These are phyloP conservation scores for Onchidella celtica DNA, from an alignment of 2,888 invertebrate species.

Conservation along the genomic window DNA sequence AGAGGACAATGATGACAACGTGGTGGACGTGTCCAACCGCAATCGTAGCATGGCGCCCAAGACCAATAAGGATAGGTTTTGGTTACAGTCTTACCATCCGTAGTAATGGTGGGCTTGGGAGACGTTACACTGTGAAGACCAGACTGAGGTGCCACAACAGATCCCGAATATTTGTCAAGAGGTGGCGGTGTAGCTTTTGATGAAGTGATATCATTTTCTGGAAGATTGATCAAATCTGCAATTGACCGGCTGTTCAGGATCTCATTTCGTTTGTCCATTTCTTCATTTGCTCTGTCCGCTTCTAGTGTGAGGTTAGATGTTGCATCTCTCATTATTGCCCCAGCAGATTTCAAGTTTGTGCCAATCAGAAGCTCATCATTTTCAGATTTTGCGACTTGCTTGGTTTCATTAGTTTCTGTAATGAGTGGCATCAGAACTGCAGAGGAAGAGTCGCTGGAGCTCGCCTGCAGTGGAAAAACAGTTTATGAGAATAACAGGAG, in stretches of 20 bases:
- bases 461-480: not conserved
- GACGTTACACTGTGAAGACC: not conserved
- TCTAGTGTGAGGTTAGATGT: not conserved
- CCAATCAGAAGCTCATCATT: not conserved
- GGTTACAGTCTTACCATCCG: slow-evolving; percentile 35
- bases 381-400: not conserved
- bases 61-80: slow-evolving; percentile 75
- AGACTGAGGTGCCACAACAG: no score
- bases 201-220: not conserved
- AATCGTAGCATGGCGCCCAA: slow-evolving; percentile 74
- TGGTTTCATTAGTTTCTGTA: not conserved
- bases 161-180: not conserved
- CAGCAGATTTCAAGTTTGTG: not conserved
- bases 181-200: not conserved
- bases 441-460: not conserved
- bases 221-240: slow-evolving; percentile 14
- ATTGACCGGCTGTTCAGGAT: slow-evolving; percentile 33
- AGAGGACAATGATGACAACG: slow-evolving; percentile 76
- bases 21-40: slow-evolving; percentile 71
- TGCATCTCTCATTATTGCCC: not conserved
- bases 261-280: slow-evolving; percentile 34
- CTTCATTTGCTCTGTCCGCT: slow-evolving; percentile 26
- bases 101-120: slow-evolving; percentile 29
- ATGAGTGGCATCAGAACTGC: slow-evolving; percentile 12
- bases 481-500: not conserved